Evolutionary conservation across 2,797 vertebrate genomes (phyloP).

Genomic region (Philypnodon macrostomus): DNA sequence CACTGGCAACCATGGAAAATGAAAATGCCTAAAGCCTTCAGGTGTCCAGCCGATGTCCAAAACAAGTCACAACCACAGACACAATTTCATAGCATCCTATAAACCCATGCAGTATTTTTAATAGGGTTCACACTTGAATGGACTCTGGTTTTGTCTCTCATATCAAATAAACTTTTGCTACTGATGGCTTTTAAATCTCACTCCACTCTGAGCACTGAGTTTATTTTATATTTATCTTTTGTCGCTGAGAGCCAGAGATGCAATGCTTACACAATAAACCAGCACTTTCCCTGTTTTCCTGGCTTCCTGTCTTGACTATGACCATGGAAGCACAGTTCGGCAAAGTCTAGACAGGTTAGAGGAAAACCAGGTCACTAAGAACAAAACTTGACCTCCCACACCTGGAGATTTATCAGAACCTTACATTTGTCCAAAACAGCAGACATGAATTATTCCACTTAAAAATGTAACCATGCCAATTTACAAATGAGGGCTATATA

Average conservation of each 20-base stretch:
- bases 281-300: conserved; percentile 28
- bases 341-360: conserved; percentile 53
- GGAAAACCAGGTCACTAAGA: conserved; percentile 44
- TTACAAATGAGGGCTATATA: too few species aligned
- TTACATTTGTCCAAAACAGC: too few species aligned
- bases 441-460: too few species aligned
- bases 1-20: conserved; percentile 17
- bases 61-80: conserved; percentile 39
- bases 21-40: conserved; percentile 50
- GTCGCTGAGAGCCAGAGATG: conserved; percentile 23
- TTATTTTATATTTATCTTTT: conserved; percentile 19
- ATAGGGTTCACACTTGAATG: conserved; percentile 18
- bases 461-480: too few species aligned
- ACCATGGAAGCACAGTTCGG: conserved; percentile 34
- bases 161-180: not conserved
- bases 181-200: not conserved
- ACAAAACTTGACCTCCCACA: too few species aligned
- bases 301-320: conserved; percentile 48
- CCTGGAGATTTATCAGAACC: too few species aligned
- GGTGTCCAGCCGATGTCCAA: conserved; percentile 48
- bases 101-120: conserved; percentile 28
- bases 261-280: conserved; percentile 44
- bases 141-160: conserved; percentile 4
- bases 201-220: not conserved
- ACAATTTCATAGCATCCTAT: conserved; percentile 51